phyloP scores from a whole-genome alignment of 2,797 vertebrate genomes.

The Manis pentadactyla region DNA sequence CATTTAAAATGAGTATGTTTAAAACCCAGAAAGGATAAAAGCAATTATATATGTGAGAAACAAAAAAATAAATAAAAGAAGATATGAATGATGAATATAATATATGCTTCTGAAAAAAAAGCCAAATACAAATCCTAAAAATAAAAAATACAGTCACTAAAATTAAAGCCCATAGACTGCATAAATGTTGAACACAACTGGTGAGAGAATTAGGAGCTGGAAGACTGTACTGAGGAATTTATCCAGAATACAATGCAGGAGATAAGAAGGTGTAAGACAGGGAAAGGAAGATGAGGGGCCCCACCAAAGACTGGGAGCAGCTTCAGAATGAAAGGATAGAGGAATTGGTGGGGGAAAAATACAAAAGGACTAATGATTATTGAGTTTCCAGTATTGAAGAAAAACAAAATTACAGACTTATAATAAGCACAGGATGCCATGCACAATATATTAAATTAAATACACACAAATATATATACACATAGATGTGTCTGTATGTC shows the following conservation, averaged over 20 bases:
- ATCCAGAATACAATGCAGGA: background rate
- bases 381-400: background rate
- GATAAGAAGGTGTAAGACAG: background rate
- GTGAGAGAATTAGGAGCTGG: background rate
- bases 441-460: background rate
- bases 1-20: background rate
- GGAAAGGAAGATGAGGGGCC: background rate
- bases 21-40: background rate
- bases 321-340: background rate
- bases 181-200: background rate
- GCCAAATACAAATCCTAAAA: background rate
- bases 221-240: background rate
- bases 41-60: background rate
- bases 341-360: background rate
- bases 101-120: background rate
- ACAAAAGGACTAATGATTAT: background rate
- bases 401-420: background rate
- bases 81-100: background rate
- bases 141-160: background rate
- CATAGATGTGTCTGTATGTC: background rate
- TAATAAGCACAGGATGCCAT: background rate
- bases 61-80: background rate
- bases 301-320: background rate
- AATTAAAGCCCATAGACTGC: background rate
- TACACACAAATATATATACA: background rate